Evolutionary conservation across 92 coral and sea anemone genomes (phyloP).

Genomic region (Epizoanthus stellaris): DNA sequence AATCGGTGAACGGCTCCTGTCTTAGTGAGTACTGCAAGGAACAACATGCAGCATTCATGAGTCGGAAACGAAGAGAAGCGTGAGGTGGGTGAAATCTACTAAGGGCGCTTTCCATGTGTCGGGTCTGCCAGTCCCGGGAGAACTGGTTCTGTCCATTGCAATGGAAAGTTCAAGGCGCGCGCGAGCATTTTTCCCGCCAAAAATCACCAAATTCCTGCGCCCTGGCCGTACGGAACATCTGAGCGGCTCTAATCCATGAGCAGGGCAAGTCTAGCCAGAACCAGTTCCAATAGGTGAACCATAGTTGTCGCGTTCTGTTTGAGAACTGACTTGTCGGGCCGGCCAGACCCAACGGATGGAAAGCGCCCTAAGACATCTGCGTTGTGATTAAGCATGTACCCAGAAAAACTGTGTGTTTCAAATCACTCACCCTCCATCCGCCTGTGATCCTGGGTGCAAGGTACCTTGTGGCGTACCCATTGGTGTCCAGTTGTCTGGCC

Average conservation of each 20-base stretch:
- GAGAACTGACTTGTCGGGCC: no score
- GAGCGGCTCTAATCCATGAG: not conserved
- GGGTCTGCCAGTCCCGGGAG: no score
- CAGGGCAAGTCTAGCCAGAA: no score
- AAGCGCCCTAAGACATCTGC: no score
- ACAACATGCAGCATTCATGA: not conserved
- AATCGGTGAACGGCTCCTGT: conserved; percentile 87
- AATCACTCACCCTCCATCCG: conserved; percentile 80
- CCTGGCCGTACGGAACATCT: not conserved
- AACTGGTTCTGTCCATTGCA: not conserved
- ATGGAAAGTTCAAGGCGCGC: not conserved
- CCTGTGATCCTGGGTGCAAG: conserved; percentile 83
- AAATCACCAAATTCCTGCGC: not conserved
- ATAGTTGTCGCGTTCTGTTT: no score
- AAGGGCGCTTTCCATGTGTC: no score
- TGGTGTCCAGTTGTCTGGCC: conserved; percentile 69
- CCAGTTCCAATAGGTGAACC: no score
- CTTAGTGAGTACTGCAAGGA: conserved; percentile 77
- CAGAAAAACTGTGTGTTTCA: not conserved
- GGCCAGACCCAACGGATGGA: no score
- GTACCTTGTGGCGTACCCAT: conserved; percentile 85
- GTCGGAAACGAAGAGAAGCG: no score
- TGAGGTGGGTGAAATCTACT: no score
- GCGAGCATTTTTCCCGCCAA: no score
- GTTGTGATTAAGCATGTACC: not conserved